Percentiles rank a stretch among this genome's conserved stretches.
Conservation (phyloP, 1,140 invertebrate species). For the Melanaphis sacchari region DNA sequence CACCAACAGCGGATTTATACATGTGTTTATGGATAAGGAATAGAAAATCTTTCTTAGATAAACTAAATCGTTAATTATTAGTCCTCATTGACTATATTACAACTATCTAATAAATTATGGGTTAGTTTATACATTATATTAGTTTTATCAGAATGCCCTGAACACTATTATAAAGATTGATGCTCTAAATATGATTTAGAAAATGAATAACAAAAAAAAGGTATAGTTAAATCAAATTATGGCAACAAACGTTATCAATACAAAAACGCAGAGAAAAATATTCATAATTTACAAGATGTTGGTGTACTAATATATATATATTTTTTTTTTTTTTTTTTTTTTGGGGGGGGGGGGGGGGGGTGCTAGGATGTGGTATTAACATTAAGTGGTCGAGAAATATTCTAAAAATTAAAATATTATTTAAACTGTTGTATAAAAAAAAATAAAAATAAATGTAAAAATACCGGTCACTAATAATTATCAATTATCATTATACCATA, state of each 20-base stretch:
- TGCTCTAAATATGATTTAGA: not conserved
- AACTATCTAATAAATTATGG: not conserved
- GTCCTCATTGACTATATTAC: not conserved
- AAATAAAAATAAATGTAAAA: not conserved
- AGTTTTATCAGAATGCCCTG: not conserved
- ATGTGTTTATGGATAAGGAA: not conserved
- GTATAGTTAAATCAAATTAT: not conserved
- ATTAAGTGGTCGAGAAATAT: not conserved
- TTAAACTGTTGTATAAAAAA: not conserved
- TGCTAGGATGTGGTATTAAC: too few species aligned
- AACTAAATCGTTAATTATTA: slow-evolving; percentile 6
- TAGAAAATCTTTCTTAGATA: not conserved
- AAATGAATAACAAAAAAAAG: not conserved
- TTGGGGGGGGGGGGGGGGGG: too few species aligned
- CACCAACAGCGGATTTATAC: not conserved
- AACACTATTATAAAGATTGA: not conserved
- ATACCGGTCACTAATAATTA: not conserved
- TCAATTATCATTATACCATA: not conserved
- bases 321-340: too few species aligned
- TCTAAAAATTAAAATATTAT: not conserved
- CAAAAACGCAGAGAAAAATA: not conserved
- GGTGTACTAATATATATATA: not conserved
- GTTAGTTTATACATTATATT: too few species aligned
- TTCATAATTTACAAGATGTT: not conserved
- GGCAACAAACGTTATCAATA: not conserved